Evolutionary conservation across 2,797 vertebrate species (phyloP), one percentile per base, ranked within the genome.

Genomic region (Nyctibius grandis): DNA sequence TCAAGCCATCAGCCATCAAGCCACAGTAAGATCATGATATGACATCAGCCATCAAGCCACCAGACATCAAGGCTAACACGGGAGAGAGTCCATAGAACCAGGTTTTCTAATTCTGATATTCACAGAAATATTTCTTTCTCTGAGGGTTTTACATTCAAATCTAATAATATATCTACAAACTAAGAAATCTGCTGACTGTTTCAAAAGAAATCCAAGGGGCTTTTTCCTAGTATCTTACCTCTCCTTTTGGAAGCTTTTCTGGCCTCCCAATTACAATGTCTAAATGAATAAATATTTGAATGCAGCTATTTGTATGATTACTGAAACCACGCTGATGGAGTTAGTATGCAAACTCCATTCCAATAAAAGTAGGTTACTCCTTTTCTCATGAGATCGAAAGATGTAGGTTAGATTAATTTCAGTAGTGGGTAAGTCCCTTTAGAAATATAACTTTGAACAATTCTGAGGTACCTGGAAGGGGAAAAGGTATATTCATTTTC

Each of bases 201-300:
- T 50, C 34, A 38, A 88, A 93, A 84, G 5, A 88, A 78, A 83
- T 57, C 28, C 67, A 84, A 48, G 21, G 44, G 22, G 5, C 12
- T 68, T 88, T 89, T 86, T 56, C 57, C 47, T 84, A 65, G n/a
- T 83, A 60, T 61, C 64, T 83, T 68, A 50, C 28, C n/a, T 93
- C 36, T 91, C 45, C 45, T 74, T 92, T 85, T 69, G 53, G 65
- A 93, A 91, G 75, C 28, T 85, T 91, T 94, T 80, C 81, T 89
- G 64, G 38, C 38, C 15, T 91, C 57, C 25, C 75, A 85, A 7
- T 67, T 93, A 67, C 5, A 77, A 56, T 40, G 19, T 45, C 75
- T 92, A 91, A 86, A 89, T 64, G 28, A 91, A 81, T 68, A 81
- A 90, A 86, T 72, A 84, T 54, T 57, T 78, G 73, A 94, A 83